Percentiles rank a stretch among this genome's conserved stretches.
Conservation (phyloP, 2,888 invertebrate species). For the Dione juno region DNA sequence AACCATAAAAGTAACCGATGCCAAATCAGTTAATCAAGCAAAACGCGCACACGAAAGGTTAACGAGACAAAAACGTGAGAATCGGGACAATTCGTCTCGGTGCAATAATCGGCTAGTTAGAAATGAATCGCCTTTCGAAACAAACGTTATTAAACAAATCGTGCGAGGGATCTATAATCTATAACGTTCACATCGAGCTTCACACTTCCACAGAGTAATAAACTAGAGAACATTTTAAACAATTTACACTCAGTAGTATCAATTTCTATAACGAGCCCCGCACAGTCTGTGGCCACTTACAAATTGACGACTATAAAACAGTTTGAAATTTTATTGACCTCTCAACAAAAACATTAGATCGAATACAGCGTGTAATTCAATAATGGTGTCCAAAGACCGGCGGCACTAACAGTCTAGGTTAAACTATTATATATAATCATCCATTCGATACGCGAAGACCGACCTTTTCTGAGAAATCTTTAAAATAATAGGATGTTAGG, state of each 20-base stretch:
- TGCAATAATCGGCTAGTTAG: conserved; percentile 70
- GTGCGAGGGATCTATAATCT: conserved; percentile 61
- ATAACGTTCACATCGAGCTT: conserved; percentile 49
- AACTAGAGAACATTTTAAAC: conserved; percentile 46
- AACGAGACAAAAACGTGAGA: conserved; percentile 81
- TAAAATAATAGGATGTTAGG: conserved; percentile 49
- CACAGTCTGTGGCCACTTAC: conserved; percentile 59
- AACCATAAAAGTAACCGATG: conserved; percentile 64
- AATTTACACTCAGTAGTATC: conserved; percentile 51
- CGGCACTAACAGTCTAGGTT: conserved; percentile 70
- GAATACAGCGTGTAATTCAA: conserved; percentile 75
- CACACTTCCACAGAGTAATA: conserved; percentile 54
- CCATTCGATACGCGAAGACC: conserved; percentile 71
- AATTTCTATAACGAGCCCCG: conserved; percentile 47
- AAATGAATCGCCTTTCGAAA: conserved; percentile 68
- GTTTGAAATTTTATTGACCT: conserved; percentile 61
- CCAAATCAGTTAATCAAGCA: conserved; percentile 69
- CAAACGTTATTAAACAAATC: conserved; percentile 74
- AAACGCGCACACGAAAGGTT: conserved; percentile 60
- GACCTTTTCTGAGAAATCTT: conserved; percentile 65
- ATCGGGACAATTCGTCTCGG: conserved; percentile 66
- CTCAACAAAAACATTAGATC: conserved; percentile 66
- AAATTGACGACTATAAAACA: conserved; percentile 66
- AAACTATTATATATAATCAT: conserved; percentile 72
- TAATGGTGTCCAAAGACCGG: conserved; percentile 77